Evolutionary conservation across 2,888 invertebrate genomes (phyloP), one percentile per base, ranked within the genome.

Genomic region (Amiota communis): DNA sequence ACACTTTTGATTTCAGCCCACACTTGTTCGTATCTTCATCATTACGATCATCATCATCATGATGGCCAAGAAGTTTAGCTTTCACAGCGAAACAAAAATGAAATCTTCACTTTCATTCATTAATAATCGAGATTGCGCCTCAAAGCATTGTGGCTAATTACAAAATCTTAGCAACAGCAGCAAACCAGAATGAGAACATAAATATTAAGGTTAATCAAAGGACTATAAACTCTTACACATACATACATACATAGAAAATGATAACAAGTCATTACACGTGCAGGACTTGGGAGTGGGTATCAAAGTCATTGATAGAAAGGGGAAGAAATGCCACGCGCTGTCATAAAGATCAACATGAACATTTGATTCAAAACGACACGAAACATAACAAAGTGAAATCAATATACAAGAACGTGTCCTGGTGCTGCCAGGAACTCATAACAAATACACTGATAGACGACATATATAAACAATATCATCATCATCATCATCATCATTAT

Each of bases 71-170:
- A 59, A 15, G 53, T 9, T 13, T 13, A 53, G 53, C 13, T 15
- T 13, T 13, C 13, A 15, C 1, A n/a, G 23, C 46, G 46, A 63
- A 23, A n/a, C 63, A 15, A 36, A 63, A 46, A 12, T n/a, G 47
- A 64, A 64, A 59, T 47, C 15, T 47, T 47, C 20, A 15, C 65
- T 17, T 48, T 48, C 48, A 65, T 65, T 65, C 15, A 65, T 65
- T 65, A 65, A 46, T 47, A 48, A 49, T 65, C 48, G 47, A 65
- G 65, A 65, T 65, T 65, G 65, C 20, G 65, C 36, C 65, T 13
- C 9, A n/a, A 65, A 36, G 63, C 63, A 46, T 48, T 4, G 6
- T 17, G 48, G n/a, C 48, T 65, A 65, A 65, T 65, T 65, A 17
- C 17, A 65, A 65, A 48, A 65, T 15, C 10, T 48, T n/a, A 46